Evolutionary conservation across 2,113 vertebrate genomes (phyloP), one percentile per base, ranked within the genome.

Genomic region (Vulpes vulpes): DNA sequence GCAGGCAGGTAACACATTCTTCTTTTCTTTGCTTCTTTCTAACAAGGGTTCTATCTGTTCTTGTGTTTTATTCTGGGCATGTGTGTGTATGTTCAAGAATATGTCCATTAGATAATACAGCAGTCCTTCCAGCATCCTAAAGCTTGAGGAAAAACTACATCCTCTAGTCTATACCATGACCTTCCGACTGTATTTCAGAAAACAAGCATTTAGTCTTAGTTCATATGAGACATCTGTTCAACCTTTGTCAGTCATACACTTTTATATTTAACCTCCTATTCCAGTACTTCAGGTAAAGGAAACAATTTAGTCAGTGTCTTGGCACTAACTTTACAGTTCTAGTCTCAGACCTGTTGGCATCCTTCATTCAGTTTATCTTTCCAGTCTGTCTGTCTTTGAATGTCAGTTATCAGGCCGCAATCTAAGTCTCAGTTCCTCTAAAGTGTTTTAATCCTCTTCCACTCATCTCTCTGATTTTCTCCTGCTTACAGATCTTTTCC

Each of bases 181-280:
- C 60, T 67, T 88, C 53, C 96, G 25, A 88, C 7, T 88, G 7
- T 94, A 84, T 94, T 78, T 94, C 76, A 91, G 76, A 57, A 93
- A 92, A 60, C 16, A 94, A 11, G 14, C 20, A 64, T 91, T 96
- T 74, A 88, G 23, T 74, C n/a, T 89, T 74, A 69, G 64, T 76
- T 60, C 17, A 64, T 15, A 5, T 60, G 64, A 16, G 19, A 71
- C 43, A 74, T 59, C 16, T 79, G 55, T 78, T 86, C 65, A 78
- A 15, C 4, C 43, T 79, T 65, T 38, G 4, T 23, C 76, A 30
- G 1, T 85, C 76, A 51, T 95, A 25, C 12, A 6, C 5, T 49
- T 83, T 62, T 89, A 59, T 55, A 51, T 64, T 87, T 90, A 79
- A 38, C 12, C 19, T 81, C 32, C 38, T n/a, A 30, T 69, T 74